Conservation (phyloP, 2,113 vertebrate species). For the Lucifuga dentata region DNA sequence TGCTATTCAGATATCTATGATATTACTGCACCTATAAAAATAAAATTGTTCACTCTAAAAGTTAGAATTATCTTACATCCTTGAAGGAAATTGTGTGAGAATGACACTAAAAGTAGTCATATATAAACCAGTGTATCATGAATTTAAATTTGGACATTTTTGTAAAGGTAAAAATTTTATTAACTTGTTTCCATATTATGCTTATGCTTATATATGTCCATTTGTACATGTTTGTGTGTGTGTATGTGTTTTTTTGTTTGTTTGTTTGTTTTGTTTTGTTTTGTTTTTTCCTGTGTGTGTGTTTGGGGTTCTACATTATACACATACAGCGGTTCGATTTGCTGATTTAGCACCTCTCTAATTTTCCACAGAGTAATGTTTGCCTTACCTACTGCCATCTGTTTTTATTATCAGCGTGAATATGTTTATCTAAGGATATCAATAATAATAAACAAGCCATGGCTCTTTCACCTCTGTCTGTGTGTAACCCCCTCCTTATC, state of each 20-base stretch:
- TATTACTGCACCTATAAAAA: conserved; percentile 39
- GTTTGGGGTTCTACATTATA: neutral
- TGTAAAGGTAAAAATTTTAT: neutral
- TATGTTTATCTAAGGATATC: conserved; percentile 97
- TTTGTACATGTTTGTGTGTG: conserved; percentile 17
- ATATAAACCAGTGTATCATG: conserved; percentile 16
- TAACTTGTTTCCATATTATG: conserved; percentile 24
- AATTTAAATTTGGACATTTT: conserved; percentile 9
- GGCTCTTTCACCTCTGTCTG: conserved; percentile 77
- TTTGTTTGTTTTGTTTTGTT: too few species aligned
- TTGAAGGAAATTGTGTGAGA: conserved; percentile 12
- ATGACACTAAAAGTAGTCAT: neutral
- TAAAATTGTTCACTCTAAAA: conserved; percentile 30
- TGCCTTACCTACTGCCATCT: conserved; percentile 91
- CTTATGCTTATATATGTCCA: conserved; percentile 38
- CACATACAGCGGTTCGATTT: conserved; percentile 79
- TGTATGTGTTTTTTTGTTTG: too few species aligned
- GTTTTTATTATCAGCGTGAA: conserved; percentile 95
- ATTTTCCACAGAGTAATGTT: conserved; percentile 91
- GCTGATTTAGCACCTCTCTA: conserved; percentile 89
- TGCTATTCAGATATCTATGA: conserved; percentile 13
- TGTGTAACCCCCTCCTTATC: conserved; percentile 60
- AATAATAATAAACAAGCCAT: conserved; percentile 95
- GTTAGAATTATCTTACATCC: conserved; percentile 38
- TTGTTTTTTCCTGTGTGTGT: too few species aligned